A percentile compares a stretch with the other conserved stretches of the same genome.
Evolutionary conservation across 2,888 invertebrate species (phyloP).

Genomic region (Eupithecia dodoneata): DNA sequence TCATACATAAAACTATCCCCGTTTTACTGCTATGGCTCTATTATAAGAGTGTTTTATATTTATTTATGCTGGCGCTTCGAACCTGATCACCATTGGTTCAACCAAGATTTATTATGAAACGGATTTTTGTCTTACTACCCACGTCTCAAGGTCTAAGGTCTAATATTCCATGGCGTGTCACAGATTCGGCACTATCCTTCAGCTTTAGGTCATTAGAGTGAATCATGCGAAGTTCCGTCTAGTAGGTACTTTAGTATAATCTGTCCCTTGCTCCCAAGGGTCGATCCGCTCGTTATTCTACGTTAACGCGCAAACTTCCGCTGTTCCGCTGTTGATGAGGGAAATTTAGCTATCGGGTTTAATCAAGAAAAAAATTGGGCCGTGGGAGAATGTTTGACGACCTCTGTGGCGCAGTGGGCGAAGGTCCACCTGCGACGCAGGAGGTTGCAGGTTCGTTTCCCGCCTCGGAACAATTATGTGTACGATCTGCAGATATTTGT

Average conservation of each 20-base stretch:
- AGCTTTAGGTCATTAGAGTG: conserved; percentile 9
- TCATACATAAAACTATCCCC: not conserved
- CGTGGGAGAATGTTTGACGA: not conserved
- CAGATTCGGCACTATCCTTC: not conserved
- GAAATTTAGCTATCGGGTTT: conserved; percentile 63
- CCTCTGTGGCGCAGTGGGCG: too few species aligned
- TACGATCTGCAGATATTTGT: too few species aligned
- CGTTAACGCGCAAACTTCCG: conserved; percentile 77
- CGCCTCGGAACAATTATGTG: too few species aligned
- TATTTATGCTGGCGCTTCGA: not conserved
- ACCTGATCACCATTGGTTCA: not conserved
- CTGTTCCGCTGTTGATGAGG: conserved; percentile 68
- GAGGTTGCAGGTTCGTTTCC: too few species aligned
- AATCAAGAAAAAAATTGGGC: conserved; percentile 55
- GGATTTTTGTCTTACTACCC: not conserved
- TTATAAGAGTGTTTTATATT: too few species aligned
- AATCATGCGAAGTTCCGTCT: not conserved
- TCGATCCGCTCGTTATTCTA: conserved; percentile 75
- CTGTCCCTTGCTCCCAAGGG: conserved; percentile 62
- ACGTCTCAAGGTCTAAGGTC: not conserved
- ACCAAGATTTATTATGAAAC: not conserved
- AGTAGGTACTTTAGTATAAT: conserved; percentile 4
- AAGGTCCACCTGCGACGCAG: too few species aligned
- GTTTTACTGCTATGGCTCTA: not conserved
- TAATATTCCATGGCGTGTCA: not conserved